Percentiles rank a stretch among this genome's conserved stretches.
Conservation (phyloP, 92 coral and sea anemone species). For the Micromussa lordhowensis region DNA sequence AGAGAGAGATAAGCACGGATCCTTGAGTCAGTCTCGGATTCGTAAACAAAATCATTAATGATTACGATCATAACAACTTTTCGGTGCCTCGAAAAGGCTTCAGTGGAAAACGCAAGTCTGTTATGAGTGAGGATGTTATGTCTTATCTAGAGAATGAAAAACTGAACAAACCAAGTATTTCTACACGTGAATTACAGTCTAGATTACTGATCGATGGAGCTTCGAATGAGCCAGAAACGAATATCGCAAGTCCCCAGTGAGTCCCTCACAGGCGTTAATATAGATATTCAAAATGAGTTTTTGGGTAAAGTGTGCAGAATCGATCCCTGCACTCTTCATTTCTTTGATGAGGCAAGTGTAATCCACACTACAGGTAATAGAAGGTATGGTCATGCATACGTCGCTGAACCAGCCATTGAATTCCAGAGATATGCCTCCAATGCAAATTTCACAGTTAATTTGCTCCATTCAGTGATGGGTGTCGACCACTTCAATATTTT, state of each 20-base stretch:
- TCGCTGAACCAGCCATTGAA: constrained; percentile 54
- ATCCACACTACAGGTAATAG: constrained; percentile 30
- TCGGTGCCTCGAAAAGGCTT: not conserved
- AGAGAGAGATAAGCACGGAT: not conserved
- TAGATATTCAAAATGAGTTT: not conserved
- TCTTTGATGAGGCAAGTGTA: constrained; percentile 24
- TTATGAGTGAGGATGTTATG: not conserved
- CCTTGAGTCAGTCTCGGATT: not conserved
- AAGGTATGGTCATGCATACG: constrained; percentile 37
- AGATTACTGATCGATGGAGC: not conserved
- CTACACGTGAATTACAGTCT: not conserved
- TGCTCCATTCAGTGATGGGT: not conserved
- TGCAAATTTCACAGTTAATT: constrained; percentile 58
- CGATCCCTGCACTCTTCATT: constrained; percentile 3
- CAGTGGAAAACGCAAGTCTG: not conserved
- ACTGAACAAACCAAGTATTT: not conserved
- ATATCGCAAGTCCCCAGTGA: constrained; percentile 14
- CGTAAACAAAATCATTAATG: not conserved
- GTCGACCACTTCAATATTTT: too few relatives aligned
- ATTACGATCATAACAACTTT: constrained; percentile 1
- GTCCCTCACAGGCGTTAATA: not conserved
- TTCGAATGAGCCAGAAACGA: not conserved
- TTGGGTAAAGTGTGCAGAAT: not conserved
- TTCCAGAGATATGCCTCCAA: constrained; percentile 58
- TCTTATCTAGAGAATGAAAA: constrained; percentile 10